phyloP scores from a whole-genome alignment of 2,797 vertebrate species.

The Hyperoplus lanceolatus region DNA sequence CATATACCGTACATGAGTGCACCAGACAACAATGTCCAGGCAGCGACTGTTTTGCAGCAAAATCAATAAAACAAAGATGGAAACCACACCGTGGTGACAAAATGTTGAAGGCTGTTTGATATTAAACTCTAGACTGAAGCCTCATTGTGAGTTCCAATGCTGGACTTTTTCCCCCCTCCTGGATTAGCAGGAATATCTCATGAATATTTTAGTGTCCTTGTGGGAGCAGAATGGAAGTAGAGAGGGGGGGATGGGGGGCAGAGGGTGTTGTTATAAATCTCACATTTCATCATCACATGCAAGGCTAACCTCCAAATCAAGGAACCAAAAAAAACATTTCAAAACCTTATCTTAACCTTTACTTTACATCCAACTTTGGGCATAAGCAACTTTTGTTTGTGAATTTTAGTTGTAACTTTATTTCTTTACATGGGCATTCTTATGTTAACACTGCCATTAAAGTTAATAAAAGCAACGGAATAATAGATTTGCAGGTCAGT shows the following conservation, averaged over 20 bases:
- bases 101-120: conserved; percentile 25
- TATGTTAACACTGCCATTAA: no score
- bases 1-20: background rate
- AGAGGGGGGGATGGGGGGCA: background rate
- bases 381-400: background rate
- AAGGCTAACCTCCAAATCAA: conserved; percentile 15
- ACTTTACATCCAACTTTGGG: background rate
- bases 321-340: background rate
- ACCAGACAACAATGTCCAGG: background rate
- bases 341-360: background rate
- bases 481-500: no score
- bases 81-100: conserved; percentile 20
- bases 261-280: conserved; percentile 46
- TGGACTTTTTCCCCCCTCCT: conserved; percentile 13
- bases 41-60: conserved; percentile 11
- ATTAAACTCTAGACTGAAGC: conserved; percentile 30
- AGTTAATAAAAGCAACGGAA: no score
- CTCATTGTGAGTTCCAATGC: conserved; percentile 30
- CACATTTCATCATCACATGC: conserved; percentile 32
- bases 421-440: background rate
- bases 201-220: conserved; percentile 75
- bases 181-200: conserved; percentile 62
- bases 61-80: conserved; percentile 32
- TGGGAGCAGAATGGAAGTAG: conserved; percentile 38
- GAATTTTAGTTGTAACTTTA: background rate